Base-by-base conservation (phyloP, 2,888 invertebrate species). In the Carpatolechia fugitivella region DNA sequence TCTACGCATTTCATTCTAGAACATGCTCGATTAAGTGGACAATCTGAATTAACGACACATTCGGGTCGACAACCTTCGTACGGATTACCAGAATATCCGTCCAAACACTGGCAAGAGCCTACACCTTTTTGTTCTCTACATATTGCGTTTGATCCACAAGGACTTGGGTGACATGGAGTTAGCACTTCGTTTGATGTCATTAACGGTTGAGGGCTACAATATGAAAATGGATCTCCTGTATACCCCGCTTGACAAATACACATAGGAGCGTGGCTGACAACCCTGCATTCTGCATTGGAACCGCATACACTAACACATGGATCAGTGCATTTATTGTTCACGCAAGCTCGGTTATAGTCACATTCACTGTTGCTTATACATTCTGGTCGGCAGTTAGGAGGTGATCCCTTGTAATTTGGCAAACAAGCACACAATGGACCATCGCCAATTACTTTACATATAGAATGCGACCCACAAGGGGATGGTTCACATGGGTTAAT, bases 281-380 rank as follows among this genome's bases (percentile, higher is more conserved):
- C 95, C 63, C 93, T 92, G 71, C 96, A 96, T 71, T 95, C 94
- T 1, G 95, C 92, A 72, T 94, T 95, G 1, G 90, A 71, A 30
- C 95, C 95, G 78, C 96, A 96, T 11, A 92, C 90, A 31, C 93
- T 93, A 33, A 92, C 90, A 69, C 95, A 96, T 10, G 95, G 95
- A 78, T 96, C 94, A 56, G 87, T 85, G 78, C 96, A 96, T 86
- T 94, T 95, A 72, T 93, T 92, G 78, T 94, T 94, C 11, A 93
- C 88, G 71, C 96, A 96, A 3, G 95, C 94, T 63, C 93, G 82
- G 64, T 92, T 91, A 67, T 91, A 92, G 38, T 92, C 82, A 72
- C 96, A 96, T 82, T 96, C 95, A 54, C 93, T 92, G 69, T 95
- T 95, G 60, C 94, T 93, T 48, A 94, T 91, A 76, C 96, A 97